Evolutionary conservation across 2,888 invertebrate species (phyloP).

Genomic region (Baronia brevicornis): DNA sequence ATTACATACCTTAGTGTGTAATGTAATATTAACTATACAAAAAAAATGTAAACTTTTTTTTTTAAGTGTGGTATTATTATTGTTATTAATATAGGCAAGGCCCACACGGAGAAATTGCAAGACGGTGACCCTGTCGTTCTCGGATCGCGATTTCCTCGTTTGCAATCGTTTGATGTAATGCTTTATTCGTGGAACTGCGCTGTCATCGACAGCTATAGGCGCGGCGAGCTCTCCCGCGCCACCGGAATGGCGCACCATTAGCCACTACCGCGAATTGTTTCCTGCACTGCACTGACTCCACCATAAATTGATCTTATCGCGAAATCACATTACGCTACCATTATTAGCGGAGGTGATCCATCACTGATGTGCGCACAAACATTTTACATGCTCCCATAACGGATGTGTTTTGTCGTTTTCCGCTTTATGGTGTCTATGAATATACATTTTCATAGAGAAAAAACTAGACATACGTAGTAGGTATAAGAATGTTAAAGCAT

Average conservation of each 20-base stretch:
- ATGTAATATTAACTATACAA: no score
- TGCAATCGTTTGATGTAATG: slow-evolving; percentile 38
- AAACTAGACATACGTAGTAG: no score
- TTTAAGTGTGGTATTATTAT: no score
- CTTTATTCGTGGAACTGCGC: slow-evolving; percentile 48
- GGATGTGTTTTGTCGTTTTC: background rate
- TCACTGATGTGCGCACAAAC: slow-evolving; percentile 16
- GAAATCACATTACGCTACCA: slow-evolving; percentile 19
- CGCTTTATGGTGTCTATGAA: slow-evolving; percentile 1
- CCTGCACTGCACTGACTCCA: slow-evolving; percentile 38
- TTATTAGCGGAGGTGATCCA: slow-evolving; percentile 15
- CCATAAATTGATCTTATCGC: slow-evolving; percentile 30
- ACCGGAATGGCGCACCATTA: slow-evolving; percentile 46
- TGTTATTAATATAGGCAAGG: no score
- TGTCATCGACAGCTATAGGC: slow-evolving; percentile 46
- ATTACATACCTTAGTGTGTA: no score
- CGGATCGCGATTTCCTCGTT: slow-evolving; percentile 41
- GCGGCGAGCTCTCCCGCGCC: slow-evolving; percentile 19
- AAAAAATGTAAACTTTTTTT: no score
- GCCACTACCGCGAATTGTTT: slow-evolving; percentile 45
- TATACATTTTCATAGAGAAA: no score
- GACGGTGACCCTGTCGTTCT: slow-evolving; percentile 2
- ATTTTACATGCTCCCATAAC: slow-evolving; percentile 14
- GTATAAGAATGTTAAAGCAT: no score
- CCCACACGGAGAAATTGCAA: slow-evolving; percentile 18